Percentiles rank a stretch among this genome's conserved stretches.
Conservation (phyloP, 2,888 invertebrate genomes). For the Aproaerema taeniolella region DNA sequence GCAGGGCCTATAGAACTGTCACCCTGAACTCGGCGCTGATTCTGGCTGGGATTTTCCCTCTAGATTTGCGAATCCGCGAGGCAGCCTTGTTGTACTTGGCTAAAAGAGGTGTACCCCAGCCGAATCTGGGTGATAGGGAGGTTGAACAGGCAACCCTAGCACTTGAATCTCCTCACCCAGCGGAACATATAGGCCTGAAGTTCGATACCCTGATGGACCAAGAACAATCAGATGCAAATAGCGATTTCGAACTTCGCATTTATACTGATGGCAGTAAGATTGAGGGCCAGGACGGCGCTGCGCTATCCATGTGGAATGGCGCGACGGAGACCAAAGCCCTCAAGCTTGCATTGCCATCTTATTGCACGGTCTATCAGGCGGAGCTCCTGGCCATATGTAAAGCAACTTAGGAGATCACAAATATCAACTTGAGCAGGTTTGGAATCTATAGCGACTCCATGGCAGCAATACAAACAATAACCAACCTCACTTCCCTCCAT, state of each 20-base stretch:
- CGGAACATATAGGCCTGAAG: neutral
- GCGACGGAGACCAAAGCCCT: neutral
- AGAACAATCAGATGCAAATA: neutral
- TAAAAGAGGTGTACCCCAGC: conserved; percentile 10
- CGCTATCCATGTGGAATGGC: neutral
- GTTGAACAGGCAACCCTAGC: conserved; percentile 13
- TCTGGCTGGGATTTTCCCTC: conserved; percentile 14
- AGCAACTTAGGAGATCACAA: neutral
- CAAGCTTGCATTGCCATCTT: conserved; percentile 4
- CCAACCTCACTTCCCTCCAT: neutral
- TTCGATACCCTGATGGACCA: conserved; percentile 5
- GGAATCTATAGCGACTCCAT: conserved; percentile 1
- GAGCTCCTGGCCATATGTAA: conserved; percentile 1
- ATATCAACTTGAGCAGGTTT: neutral
- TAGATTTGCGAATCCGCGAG: conserved; percentile 10
- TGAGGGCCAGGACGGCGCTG: conserved; percentile 13
- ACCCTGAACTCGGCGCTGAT: conserved; percentile 14
- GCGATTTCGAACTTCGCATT: neutral
- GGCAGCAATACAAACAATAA: conserved; percentile 1
- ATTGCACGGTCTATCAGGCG: conserved; percentile 8
- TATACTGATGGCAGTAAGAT: conserved; percentile 20
- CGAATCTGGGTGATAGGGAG: conserved; percentile 13
- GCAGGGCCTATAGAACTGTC: conserved; percentile 15
- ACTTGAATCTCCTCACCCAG: conserved; percentile 8
- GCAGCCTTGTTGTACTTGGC: conserved; percentile 18